phyloP scores from a whole-genome alignment of 2,113 vertebrate species.

The Setophaga kirtlandii region DNA sequence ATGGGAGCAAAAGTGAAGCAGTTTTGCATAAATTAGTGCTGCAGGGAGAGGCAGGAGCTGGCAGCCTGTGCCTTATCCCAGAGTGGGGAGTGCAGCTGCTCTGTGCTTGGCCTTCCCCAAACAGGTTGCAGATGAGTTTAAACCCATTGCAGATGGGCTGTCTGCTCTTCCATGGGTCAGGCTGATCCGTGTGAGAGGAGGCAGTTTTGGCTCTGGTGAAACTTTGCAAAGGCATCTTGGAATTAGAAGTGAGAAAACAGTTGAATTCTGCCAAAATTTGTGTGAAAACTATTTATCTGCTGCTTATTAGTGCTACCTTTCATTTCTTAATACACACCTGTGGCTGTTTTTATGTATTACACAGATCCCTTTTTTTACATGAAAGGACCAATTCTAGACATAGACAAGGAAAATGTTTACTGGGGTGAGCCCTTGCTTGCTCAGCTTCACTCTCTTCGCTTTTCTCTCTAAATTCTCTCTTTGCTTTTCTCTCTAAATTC shows the following conservation, averaged over 20 bases:
- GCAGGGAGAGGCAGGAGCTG: constrained; percentile 4
- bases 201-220: neutral
- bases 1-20: constrained; percentile 4
- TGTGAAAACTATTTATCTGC: neutral
- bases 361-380: neutral
- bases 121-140: constrained; percentile 4
- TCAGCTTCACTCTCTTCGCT: neutral
- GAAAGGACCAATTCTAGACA: neutral
- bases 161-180: neutral
- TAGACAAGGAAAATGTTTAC: neutral
- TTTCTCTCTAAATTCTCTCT: neutral
- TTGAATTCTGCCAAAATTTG: neutral
- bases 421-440: neutral
- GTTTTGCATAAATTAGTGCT: constrained; percentile 41
- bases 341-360: neutral
- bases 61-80: constrained; percentile 12
- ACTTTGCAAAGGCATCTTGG: neutral
- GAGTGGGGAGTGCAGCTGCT: constrained; percentile 3
- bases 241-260: neutral
- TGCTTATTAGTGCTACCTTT: neutral
- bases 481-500: neutral
- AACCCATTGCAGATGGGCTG: neutral
- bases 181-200: neutral
- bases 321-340: neutral
- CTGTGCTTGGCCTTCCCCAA: constrained; percentile 1